Percentiles rank a stretch among this genome's conserved stretches.
These are phyloP conservation scores for Crenichthys baileyi DNA, from an alignment of 2,797 vertebrate species.

Conservation along the genomic window DNA sequence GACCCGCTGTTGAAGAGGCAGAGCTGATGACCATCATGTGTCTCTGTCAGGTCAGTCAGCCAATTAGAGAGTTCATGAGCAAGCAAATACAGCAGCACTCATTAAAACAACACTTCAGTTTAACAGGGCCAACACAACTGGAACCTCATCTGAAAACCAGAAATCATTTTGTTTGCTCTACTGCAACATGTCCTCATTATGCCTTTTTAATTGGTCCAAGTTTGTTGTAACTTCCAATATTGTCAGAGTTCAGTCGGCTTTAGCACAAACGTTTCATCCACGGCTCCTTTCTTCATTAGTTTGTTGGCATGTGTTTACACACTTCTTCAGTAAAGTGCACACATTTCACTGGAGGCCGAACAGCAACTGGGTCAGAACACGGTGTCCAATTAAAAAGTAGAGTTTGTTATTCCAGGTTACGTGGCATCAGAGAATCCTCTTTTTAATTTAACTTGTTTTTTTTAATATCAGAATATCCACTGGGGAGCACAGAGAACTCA, in stretches of 20 bases:
- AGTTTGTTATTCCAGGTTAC: slow-evolving; percentile 28
- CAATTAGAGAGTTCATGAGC: slow-evolving; percentile 58
- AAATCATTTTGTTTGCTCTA: slow-evolving; percentile 1
- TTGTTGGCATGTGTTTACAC: slow-evolving; percentile 47
- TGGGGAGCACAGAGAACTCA: not conserved
- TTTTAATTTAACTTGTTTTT: not conserved
- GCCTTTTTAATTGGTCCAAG: slow-evolving; percentile 58
- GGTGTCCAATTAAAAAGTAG: slow-evolving; percentile 36
- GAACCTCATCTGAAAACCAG: slow-evolving; percentile 14
- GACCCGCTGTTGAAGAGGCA: slow-evolving; percentile 26
- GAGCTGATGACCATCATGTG: slow-evolving; percentile 52
- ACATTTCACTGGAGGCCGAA: slow-evolving; percentile 12
- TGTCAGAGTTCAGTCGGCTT: slow-evolving; percentile 27
- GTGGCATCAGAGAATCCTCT: not conserved
- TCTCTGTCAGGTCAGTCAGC: slow-evolving; percentile 41
- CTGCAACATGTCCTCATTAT: slow-evolving; percentile 37
- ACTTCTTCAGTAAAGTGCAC: slow-evolving; percentile 19
- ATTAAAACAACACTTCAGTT: slow-evolving; percentile 51
- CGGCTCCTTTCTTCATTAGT: slow-evolving; percentile 38
- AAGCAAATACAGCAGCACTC: slow-evolving; percentile 48
- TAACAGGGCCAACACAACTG: slow-evolving; percentile 14
- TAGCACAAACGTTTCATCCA: slow-evolving; percentile 23
- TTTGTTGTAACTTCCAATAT: slow-evolving; percentile 25
- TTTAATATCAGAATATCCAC: not conserved
- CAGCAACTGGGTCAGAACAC: slow-evolving; percentile 38